Percentiles rank a stretch among this genome's conserved stretches.
Evolutionary conservation across 2,113 vertebrate genomes (phyloP).

Genomic region (Nothoprocta perdicaria): DNA sequence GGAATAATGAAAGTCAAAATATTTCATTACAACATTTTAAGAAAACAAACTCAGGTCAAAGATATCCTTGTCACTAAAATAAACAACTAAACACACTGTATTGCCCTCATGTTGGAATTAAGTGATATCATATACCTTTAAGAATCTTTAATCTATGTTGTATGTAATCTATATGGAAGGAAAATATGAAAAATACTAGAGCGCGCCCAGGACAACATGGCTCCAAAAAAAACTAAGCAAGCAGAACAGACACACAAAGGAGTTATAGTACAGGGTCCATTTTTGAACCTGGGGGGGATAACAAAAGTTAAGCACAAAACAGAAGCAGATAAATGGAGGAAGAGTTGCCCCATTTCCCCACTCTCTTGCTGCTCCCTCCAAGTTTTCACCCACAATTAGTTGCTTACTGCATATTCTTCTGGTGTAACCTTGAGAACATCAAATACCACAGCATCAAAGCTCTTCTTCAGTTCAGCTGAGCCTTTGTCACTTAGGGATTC

Average conservation of each 20-base stretch:
- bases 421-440: constrained; percentile 97
- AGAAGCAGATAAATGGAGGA: neutral
- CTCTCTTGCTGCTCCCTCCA: neutral
- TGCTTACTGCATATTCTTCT: constrained; percentile 97
- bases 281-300: neutral
- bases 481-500: constrained; percentile 96
- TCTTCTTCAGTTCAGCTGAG: constrained; percentile 94
- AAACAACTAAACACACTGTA: neutral
- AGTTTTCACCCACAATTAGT: neutral
- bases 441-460: constrained; percentile 98
- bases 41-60: neutral
- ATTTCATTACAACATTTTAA: neutral
- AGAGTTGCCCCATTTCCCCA: neutral
- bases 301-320: neutral
- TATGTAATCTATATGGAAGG: neutral
- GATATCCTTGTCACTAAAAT: neutral
- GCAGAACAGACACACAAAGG: neutral
- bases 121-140: neutral
- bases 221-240: neutral
- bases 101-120: neutral
- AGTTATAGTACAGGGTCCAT: neutral
- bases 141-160: neutral
- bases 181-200: neutral
- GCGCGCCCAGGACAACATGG: neutral
- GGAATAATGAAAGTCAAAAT: neutral